These are phyloP conservation scores for human (Homo sapiens) DNA, from an alignment of 2,113 vertebrate species.

Conservation along the genomic window GRCh38 chr18:58362001-58362500, in stretches of 20 bases:
- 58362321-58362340: background rate
- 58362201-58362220: background rate
- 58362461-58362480: accelerated
- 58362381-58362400: background rate
- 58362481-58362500: background rate
- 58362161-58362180: background rate
- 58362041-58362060: background rate
- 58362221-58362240: background rate
- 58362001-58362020: background rate
- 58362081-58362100: background rate
- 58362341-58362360: background rate
- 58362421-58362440: background rate
- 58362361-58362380: background rate
- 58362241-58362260: background rate
- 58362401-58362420: background rate
- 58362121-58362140: background rate
- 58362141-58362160: background rate
- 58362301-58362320: background rate
- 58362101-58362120: conserved; percentile 20
- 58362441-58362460: background rate
- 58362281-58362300: background rate
- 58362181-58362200: background rate
- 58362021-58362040: background rate
- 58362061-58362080: background rate
- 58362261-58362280: background rate